A percentile compares a stretch with the other conserved stretches of the same genome.
Conservation (phyloP, 2,113 vertebrate genomes). For the Microcebus tavaratra region DNA sequence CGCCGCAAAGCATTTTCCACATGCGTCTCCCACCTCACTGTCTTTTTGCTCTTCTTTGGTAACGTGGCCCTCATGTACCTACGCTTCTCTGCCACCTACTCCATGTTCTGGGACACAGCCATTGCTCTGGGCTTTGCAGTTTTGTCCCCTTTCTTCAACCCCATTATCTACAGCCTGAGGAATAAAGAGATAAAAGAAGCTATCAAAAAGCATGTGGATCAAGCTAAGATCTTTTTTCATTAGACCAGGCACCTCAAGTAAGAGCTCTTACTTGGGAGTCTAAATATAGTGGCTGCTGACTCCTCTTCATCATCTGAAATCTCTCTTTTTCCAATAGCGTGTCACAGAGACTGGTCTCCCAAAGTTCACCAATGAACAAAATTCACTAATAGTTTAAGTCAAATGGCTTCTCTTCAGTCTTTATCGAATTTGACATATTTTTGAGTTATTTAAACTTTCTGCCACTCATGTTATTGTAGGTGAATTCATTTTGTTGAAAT, state of each 20-base stretch:
- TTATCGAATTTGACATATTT: background rate
- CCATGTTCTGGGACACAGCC: constrained; percentile 56
- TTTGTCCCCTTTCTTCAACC: constrained; percentile 67
- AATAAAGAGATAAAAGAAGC: constrained; percentile 72
- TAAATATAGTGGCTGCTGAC: background rate
- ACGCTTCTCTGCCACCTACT: constrained; percentile 59
- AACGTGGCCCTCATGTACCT: constrained; percentile 64
- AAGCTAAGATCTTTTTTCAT: background rate
- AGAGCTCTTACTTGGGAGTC: background rate
- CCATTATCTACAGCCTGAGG: constrained; percentile 69
- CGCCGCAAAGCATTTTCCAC: constrained; percentile 61
- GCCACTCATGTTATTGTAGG: background rate
- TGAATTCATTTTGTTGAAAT: background rate
- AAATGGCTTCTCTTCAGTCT: background rate
- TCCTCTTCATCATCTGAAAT: background rate
- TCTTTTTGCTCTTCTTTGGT: constrained; percentile 65
- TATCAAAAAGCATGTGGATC: constrained; percentile 46
- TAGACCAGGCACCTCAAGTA: background rate
- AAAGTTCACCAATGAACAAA: background rate
- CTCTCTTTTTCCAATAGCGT: background rate
- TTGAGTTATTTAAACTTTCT: background rate
- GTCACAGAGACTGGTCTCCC: background rate
- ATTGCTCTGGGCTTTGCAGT: constrained; percentile 67
- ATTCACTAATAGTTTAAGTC: background rate
- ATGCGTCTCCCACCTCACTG: constrained; percentile 56